phyloP scores from a whole-genome alignment of 1,140 invertebrate species.

The Zeugodacus cucurbitae region DNA sequence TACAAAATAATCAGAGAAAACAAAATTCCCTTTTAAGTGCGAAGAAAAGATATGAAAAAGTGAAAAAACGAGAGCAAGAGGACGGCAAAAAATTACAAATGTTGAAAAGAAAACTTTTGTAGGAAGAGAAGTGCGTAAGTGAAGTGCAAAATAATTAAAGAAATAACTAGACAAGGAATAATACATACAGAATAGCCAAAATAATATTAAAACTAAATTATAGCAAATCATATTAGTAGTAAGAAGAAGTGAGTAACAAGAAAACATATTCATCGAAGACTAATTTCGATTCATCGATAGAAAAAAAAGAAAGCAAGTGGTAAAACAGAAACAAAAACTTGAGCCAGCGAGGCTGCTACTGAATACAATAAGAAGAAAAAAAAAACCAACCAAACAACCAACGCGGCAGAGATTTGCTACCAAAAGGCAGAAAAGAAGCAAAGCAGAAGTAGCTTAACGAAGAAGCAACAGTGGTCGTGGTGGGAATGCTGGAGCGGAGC shows the following conservation, averaged over 20 bases:
- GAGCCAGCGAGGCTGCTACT: constrained; percentile 13
- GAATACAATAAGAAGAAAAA: not conserved
- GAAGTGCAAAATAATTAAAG: constrained; percentile 19
- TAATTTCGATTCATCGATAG: constrained; percentile 10
- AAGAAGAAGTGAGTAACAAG: not conserved
- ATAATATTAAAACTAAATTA: constrained; percentile 28
- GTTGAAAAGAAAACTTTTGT: constrained; percentile 34
- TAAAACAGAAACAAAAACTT: constrained; percentile 29
- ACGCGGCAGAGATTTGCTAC: constrained; percentile 37
- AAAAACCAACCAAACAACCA: constrained; percentile 37
- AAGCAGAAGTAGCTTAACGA: not conserved
- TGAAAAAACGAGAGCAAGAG: constrained; percentile 22
- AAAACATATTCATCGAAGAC: not conserved
- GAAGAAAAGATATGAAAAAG: not conserved
- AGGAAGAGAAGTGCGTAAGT: constrained; percentile 18
- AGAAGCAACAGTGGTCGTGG: constrained; percentile 26
- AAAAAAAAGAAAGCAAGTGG: constrained; percentile 2
- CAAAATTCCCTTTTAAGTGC: constrained; percentile 31
- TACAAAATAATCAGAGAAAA: not conserved
- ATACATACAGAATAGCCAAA: not conserved
- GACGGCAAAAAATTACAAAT: constrained; percentile 28
- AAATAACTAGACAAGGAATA: not conserved
- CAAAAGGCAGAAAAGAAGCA: constrained; percentile 17
- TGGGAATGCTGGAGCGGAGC: constrained; percentile 30
- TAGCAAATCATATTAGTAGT: not conserved